Base-by-base conservation (phyloP, 2,888 invertebrate species). In the Stenolophus ochropezus region DNA sequence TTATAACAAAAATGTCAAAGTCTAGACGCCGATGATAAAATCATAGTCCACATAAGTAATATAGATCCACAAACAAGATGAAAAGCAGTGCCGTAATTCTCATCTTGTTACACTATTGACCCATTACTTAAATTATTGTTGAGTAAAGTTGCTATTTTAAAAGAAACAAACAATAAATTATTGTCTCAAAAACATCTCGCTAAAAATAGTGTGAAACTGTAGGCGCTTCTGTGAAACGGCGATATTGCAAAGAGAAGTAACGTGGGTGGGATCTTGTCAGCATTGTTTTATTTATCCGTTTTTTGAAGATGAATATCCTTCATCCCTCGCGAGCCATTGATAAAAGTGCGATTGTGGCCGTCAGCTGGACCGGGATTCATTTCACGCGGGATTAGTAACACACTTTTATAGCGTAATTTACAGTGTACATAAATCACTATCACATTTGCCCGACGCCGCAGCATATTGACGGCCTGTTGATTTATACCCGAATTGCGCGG, bases 391-490 rank as follows among this genome's bases (percentile, higher is more conserved):
- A 81, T 81, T 81, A 81, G 75, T 80, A 58, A 73, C 80, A 80
- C 80, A 80, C 80, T 80, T 80, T 80, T 73, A 80, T 73, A 80
- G 73, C 80, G 73, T 80, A 80, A 80, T 80, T 80, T 80, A 80
- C 80, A 71, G 80, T 80, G 58, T 80, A 71, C 80, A 80, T 80
- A 80, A 80, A 80, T 80, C 80, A 80, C 73, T 73, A 80, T 80
- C 80, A 80, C 73, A 80, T 80, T 80, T 73, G 75, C 25, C 53
- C 73, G 25, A 49, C 51, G 25, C 42, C 58, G 80, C 56, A 80
- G 73, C 73, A 80, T 80, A 80, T 80, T 80, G 80, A 80, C 71
- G 73, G 53, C 80, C 71, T 33, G 65, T 65, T 79, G 80, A 80
- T 80, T 80, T 80, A 80, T 80, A 27, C 16, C 23, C 53, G 18